Evolutionary conservation across 1,140 invertebrate genomes (phyloP).

Genomic region (Lucilia cuprina): DNA sequence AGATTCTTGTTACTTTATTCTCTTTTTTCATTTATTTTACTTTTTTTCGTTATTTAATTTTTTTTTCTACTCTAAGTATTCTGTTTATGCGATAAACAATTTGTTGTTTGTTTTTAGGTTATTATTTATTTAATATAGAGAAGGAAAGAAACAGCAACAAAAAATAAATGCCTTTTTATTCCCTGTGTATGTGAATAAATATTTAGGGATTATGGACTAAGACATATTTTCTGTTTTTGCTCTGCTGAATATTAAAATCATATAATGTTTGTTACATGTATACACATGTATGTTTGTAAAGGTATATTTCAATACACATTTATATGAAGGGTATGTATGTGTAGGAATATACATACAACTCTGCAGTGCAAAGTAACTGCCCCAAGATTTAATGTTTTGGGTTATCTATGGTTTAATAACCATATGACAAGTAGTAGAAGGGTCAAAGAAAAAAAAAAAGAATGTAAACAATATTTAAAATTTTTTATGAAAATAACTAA

Average conservation of each 20-base stretch:
- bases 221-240: neutral
- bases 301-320: neutral
- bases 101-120: neutral
- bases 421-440: too few species aligned
- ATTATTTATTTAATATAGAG: neutral
- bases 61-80: neutral
- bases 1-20: slow-evolving; percentile 4
- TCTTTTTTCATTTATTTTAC: slow-evolving; percentile 7
- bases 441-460: too few species aligned
- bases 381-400: too few species aligned
- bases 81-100: neutral
- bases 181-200: neutral
- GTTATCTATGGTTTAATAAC: too few species aligned
- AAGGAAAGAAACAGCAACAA: neutral
- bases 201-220: neutral
- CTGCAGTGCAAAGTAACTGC: too few species aligned
- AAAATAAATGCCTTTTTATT: neutral
- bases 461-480: too few species aligned
- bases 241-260: neutral
- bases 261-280: neutral
- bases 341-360: neutral
- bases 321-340: neutral
- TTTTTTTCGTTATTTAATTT: neutral
- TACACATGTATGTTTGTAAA: neutral
- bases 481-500: too few species aligned